Evolutionary conservation across 2,888 invertebrate genomes (phyloP).

Genomic region (Hypena proboscidalis): DNA sequence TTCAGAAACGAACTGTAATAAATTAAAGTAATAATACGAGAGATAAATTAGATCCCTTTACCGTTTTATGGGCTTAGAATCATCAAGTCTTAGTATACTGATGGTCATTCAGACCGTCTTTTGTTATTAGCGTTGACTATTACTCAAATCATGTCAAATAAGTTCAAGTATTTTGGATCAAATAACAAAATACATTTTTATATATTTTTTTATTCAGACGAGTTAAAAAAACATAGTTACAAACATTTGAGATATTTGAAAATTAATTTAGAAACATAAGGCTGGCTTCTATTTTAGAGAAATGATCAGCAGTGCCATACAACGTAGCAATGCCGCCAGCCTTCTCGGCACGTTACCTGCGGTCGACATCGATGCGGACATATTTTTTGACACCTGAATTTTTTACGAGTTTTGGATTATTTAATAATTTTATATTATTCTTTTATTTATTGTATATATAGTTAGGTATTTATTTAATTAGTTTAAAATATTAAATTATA

Average conservation of each 20-base stretch:
- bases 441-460: too few species aligned
- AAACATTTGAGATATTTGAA: too few species aligned
- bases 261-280: constrained; percentile 27
- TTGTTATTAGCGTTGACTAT: constrained; percentile 53
- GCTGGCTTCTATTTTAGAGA: too few species aligned
- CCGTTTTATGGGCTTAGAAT: constrained; percentile 37
- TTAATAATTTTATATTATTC: too few species aligned
- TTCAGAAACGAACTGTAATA: constrained; percentile 30
- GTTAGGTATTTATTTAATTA: too few species aligned
- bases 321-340: too few species aligned
- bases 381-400: too few species aligned
- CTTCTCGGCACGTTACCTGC: too few species aligned
- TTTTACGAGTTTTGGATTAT: too few species aligned
- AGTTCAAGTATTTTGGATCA: constrained; percentile 52
- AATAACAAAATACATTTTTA: constrained; percentile 58
- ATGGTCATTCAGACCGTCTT: constrained; percentile 52
- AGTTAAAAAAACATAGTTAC: constrained; percentile 41
- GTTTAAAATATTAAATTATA: too few species aligned
- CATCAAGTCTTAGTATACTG: constrained; percentile 31
- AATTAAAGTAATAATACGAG: constrained; percentile 40
- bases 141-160: constrained; percentile 55
- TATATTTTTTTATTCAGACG: constrained; percentile 49
- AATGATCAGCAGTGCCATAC: too few species aligned
- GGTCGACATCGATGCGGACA: too few species aligned
- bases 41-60: constrained; percentile 47